Conservation (phyloP, 2,888 invertebrate genomes). For the Papilio elwesi region DNA sequence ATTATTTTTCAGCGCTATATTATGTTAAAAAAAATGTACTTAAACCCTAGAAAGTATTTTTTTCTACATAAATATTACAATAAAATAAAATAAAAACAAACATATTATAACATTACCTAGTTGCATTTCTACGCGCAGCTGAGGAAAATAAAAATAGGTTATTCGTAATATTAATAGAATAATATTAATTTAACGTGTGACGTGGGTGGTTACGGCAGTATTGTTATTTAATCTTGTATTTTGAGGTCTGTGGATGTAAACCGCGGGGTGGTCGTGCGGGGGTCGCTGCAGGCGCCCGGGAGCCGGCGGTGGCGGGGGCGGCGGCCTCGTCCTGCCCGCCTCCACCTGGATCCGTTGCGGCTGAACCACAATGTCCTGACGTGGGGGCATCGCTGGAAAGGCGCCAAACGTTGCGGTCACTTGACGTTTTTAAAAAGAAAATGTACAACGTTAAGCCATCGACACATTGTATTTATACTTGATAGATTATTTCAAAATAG, state of each 20-base stretch:
- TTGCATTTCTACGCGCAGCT: background rate
- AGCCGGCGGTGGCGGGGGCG: constrained; percentile 66
- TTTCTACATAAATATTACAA: too few species aligned
- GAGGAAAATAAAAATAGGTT: background rate
- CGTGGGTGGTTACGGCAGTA: too few species aligned
- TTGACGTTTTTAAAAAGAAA: constrained; percentile 23
- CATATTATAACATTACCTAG: too few species aligned
- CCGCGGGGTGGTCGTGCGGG: constrained; percentile 73
- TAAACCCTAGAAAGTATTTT: too few species aligned
- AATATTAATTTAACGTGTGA: constrained; percentile 20
- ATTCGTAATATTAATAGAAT: background rate
- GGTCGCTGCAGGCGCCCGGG: constrained; percentile 76
- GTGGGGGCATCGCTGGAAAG: constrained; percentile 70
- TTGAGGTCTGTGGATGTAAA: constrained; percentile 63
- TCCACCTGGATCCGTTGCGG: constrained; percentile 62
- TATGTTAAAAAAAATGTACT: too few species aligned
- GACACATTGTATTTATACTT: background rate
- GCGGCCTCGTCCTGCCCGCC: constrained; percentile 61
- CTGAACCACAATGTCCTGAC: constrained; percentile 67
- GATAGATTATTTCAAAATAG: background rate
- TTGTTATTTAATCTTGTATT: constrained; percentile 45
- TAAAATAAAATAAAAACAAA: too few species aligned
- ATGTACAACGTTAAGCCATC: background rate
- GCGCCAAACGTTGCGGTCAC: constrained; percentile 21
- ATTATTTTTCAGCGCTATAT: too few species aligned